These are phyloP conservation scores for Eulithis prunata DNA, from an alignment of 2,888 invertebrate genomes.

Conservation along the genomic window DNA sequence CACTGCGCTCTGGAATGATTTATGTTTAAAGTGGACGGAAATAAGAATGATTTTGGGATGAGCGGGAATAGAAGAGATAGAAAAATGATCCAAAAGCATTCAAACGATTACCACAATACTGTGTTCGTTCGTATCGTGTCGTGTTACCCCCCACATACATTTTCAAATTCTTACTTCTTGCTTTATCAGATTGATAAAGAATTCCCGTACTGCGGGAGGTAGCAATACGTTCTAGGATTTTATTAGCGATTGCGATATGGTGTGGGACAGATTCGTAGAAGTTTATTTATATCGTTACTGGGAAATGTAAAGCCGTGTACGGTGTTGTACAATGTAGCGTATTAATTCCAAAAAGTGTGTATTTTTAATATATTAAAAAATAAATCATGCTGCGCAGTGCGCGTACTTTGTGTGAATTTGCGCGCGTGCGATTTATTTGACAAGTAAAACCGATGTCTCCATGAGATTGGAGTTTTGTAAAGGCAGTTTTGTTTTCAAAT, in stretches of 20 bases:
- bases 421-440: neutral
- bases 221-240: conserved; percentile 51
- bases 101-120: conserved; percentile 54
- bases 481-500: no score
- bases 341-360: neutral
- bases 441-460: neutral
- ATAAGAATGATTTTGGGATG: conserved; percentile 41
- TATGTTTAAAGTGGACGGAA: conserved; percentile 56
- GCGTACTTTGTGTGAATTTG: no score
- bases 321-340: conserved; percentile 27
- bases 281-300: conserved; percentile 37
- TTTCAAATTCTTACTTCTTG: conserved; percentile 51
- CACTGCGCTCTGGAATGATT: conserved; percentile 58
- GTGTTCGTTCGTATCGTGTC: no score
- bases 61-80: conserved; percentile 56
- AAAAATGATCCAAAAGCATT: conserved; percentile 46
- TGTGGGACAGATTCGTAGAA: conserved; percentile 40
- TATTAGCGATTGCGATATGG: conserved; percentile 47
- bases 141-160: conserved; percentile 58
- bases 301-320: conserved; percentile 22
- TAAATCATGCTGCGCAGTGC: neutral
- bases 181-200: conserved; percentile 59
- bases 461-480: no score
- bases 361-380: neutral
- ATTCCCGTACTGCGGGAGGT: conserved; percentile 50